These are phyloP conservation scores for Eurystomus gularis DNA, from an alignment of 2,113 vertebrate genomes.

Conservation along the genomic window DNA sequence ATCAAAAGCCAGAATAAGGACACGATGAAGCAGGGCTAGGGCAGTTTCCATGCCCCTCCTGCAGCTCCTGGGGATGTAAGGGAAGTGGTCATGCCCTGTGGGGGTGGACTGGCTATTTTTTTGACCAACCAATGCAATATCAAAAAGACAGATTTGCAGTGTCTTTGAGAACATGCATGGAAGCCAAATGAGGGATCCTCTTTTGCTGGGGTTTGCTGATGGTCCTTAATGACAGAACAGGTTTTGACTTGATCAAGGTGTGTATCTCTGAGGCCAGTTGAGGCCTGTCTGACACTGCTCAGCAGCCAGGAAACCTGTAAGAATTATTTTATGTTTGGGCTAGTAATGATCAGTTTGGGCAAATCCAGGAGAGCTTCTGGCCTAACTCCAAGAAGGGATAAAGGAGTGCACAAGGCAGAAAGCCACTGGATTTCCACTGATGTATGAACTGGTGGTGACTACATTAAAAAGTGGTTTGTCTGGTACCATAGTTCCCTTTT, in stretches of 20 bases:
- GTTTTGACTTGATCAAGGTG: background rate
- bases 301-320: background rate
- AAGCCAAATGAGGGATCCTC: background rate
- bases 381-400: background rate
- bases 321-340: background rate
- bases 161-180: background rate
- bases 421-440: background rate
- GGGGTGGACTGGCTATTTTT: background rate
- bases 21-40: background rate
- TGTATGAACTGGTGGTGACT: background rate
- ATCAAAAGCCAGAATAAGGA: background rate
- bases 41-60: background rate
- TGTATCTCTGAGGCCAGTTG: fast-evolving
- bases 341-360: background rate
- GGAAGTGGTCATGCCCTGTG: background rate
- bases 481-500: background rate
- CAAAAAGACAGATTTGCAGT: background rate
- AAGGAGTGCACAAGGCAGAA: background rate
- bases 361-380: background rate
- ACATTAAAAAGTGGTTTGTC: fast-evolving
- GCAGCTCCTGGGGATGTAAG: background rate
- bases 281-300: background rate
- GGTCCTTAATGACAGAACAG: background rate
- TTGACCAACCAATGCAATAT: fast-evolving
- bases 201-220: background rate